A percentile compares a stretch with the other conserved stretches of the same genome.
These are phyloP conservation scores for Cardinalis cardinalis DNA, from an alignment of 2,113 vertebrate genomes.

Conservation along the genomic window DNA sequence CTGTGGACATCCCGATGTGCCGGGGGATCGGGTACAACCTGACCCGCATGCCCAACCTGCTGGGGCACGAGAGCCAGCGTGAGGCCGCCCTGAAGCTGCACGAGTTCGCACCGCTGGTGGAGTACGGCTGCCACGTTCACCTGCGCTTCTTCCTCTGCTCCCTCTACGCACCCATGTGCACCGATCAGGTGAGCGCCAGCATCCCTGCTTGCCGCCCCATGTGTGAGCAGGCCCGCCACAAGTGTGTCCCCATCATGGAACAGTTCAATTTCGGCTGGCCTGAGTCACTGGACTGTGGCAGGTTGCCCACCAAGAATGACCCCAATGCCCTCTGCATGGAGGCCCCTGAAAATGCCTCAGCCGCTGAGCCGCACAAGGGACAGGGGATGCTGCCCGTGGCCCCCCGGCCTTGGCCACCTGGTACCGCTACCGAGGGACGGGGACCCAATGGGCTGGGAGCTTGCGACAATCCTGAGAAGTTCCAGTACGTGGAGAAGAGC, in stretches of 20 bases:
- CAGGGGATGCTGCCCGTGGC: constrained; percentile 87
- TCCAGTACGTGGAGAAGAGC: constrained; percentile 93
- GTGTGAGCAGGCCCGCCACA: constrained; percentile 94
- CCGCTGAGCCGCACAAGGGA: constrained; percentile 77
- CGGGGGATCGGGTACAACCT: constrained; percentile 96
- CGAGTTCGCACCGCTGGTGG: constrained; percentile 93
- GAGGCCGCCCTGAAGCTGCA: constrained; percentile 91
- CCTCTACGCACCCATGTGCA: constrained; percentile 97
- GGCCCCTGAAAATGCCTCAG: constrained; percentile 91
- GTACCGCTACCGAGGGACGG: constrained; percentile 2
- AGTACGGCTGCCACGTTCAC: constrained; percentile 93
- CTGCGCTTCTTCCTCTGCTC: constrained; percentile 98
- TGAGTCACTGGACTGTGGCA: constrained; percentile 89
- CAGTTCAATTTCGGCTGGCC: constrained; percentile 97
- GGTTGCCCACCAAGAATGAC: constrained; percentile 92
- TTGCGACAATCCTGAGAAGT: constrained; percentile 92
- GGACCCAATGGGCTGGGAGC: constrained; percentile 63
- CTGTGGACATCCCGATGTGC: constrained; percentile 94
- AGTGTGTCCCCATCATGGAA: constrained; percentile 94
- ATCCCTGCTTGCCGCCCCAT: constrained; percentile 97
- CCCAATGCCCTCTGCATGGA: constrained; percentile 97
- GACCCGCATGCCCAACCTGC: constrained; percentile 95
- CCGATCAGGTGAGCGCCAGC: constrained; percentile 93
- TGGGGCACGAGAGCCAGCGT: constrained; percentile 91
- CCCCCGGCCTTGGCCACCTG: constrained; percentile 76